These are phyloP conservation scores for Xestia xanthographa DNA, from an alignment of 2,888 invertebrate genomes.

Conservation along the genomic window DNA sequence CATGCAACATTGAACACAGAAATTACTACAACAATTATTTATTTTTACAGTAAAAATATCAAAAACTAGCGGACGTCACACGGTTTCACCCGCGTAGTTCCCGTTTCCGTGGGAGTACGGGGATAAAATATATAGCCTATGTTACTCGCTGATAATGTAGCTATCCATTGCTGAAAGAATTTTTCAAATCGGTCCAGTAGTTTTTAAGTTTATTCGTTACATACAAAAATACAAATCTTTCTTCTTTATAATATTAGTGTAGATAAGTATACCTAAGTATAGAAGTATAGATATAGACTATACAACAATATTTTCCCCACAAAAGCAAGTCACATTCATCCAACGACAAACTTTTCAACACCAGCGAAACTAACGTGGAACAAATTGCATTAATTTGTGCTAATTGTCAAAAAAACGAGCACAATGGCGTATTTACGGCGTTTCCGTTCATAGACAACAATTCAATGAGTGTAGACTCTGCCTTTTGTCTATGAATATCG, in stretches of 20 bases:
- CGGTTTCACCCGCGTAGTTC: no score
- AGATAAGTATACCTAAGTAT: no score
- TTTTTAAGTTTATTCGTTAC: no score
- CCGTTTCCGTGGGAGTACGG: no score
- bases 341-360: constrained; percentile 14
- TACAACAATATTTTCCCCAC: neutral
- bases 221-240: no score
- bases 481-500: constrained; percentile 38
- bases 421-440: constrained; percentile 65
- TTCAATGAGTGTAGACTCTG: constrained; percentile 43
- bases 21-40: neutral
- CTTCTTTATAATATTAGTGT: no score
- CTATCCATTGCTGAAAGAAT: no score
- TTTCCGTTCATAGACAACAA: constrained; percentile 64
- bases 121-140: no score
- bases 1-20: constrained; percentile 34
- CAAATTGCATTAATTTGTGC: constrained; percentile 64
- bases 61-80: no score
- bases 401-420: constrained; percentile 69
- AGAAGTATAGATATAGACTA: no score
- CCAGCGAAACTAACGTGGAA: constrained; percentile 49
- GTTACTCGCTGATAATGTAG: no score
- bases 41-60: neutral
- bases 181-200: no score
- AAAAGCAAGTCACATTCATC: constrained; percentile 14